Evolutionary conservation across 2,797 vertebrate species (phyloP).

Genomic region (Xenops minutus): DNA sequence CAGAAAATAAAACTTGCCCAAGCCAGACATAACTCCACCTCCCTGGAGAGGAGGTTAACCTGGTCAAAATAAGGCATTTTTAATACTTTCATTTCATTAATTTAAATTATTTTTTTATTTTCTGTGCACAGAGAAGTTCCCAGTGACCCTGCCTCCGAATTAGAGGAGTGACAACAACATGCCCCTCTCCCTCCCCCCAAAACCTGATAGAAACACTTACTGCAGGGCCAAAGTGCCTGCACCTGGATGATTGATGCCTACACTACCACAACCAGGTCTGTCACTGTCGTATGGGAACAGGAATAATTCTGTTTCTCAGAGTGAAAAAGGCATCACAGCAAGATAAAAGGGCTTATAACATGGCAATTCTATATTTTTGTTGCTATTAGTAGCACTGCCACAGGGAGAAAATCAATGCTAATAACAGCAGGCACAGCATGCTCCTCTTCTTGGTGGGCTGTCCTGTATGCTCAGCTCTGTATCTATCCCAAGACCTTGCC

Average conservation of each 20-base stretch:
- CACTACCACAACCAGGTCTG: neutral
- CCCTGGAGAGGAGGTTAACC: neutral
- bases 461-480: neutral
- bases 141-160: neutral
- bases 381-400: neutral
- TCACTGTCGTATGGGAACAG: rapidly evolving
- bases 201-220: neutral
- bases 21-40: neutral
- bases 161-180: neutral
- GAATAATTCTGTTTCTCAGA: rapidly evolving
- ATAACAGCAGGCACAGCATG: neutral
- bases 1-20: neutral
- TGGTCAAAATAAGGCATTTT: neutral
- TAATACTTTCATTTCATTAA: neutral
- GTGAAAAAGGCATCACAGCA: rapidly evolving
- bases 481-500: rapidly evolving
- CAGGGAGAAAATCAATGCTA: neutral
- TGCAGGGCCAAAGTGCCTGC: neutral
- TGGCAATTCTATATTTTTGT: neutral
- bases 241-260: too few species aligned
- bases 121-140: neutral
- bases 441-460: neutral
- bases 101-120: neutral
- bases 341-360: neutral
- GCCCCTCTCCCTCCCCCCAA: rapidly evolving